Evolutionary conservation across 2,797 vertebrate genomes (phyloP).

Genomic region (Thalassophryne amazonica): DNA sequence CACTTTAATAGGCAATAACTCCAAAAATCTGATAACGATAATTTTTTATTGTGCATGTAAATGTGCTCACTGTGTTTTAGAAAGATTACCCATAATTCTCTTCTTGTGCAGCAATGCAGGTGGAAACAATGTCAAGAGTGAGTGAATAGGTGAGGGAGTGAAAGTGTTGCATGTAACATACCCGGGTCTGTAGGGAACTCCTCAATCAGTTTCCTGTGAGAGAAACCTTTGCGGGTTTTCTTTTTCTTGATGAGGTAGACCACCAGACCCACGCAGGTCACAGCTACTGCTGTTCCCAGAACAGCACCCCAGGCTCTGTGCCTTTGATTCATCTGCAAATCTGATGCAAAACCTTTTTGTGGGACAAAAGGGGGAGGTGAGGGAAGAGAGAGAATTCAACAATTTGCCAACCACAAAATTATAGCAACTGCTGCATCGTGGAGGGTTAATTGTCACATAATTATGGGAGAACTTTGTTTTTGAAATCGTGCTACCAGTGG

Average conservation of each 20-base stretch:
- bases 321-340: conserved; percentile 18
- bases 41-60: too few relatives aligned
- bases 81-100: too few relatives aligned
- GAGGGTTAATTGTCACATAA: conserved; percentile 39
- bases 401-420: conserved; percentile 30
- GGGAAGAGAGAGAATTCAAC: conserved; percentile 10
- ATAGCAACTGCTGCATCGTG: conserved; percentile 13
- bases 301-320: conserved; percentile 61
- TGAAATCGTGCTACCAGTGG: conserved; percentile 10
- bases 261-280: conserved; percentile 72
- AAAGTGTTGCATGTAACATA: conserved; percentile 43
- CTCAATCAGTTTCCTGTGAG: conserved; percentile 86
- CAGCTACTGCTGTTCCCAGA: conserved; percentile 74
- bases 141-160: too few relatives aligned
- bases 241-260: conserved; percentile 76
- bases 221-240: conserved; percentile 76
- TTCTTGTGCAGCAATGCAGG: too few relatives aligned
- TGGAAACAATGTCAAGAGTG: too few relatives aligned
- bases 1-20: too few relatives aligned
- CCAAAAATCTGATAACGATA: too few relatives aligned
- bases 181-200: conserved; percentile 84
- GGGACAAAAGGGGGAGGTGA: background rate
- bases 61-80: too few relatives aligned
- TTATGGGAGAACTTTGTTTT: conserved; percentile 38
- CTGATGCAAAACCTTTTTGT: conserved; percentile 43